phyloP scores from a whole-genome alignment of 1,140 invertebrate species.

The Cydia strobilella region DNA sequence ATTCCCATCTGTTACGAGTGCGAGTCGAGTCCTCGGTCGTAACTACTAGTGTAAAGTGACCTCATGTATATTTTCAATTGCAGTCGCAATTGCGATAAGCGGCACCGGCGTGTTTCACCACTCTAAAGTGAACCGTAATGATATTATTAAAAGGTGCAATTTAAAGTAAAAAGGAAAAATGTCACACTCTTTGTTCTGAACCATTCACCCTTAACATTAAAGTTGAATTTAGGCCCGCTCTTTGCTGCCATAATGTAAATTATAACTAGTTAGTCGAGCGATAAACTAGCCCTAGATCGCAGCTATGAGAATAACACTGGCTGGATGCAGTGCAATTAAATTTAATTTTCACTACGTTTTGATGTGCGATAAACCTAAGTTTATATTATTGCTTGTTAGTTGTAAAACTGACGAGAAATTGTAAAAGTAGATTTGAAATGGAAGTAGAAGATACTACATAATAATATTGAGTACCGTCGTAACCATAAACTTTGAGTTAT shows the following conservation, averaged over 20 bases:
- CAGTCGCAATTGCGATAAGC: background rate
- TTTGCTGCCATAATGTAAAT: no score
- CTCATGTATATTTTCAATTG: background rate
- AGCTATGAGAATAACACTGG: no score
- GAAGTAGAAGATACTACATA: background rate
- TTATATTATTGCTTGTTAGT: background rate
- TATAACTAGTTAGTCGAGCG: no score
- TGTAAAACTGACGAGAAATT: background rate
- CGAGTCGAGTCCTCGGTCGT: background rate
- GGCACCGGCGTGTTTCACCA: no score
- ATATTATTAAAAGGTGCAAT: no score
- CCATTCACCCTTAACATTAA: no score
- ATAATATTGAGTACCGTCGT: background rate
- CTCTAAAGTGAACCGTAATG: no score
- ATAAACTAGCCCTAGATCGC: no score
- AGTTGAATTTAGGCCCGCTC: no score
- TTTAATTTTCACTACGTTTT: constrained; percentile 7
- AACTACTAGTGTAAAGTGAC: background rate
- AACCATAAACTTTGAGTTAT: no score
- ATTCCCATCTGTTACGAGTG: background rate
- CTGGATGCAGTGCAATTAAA: background rate
- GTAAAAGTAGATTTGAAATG: background rate
- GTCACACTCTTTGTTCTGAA: no score
- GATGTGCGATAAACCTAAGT: background rate
- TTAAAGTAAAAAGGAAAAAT: no score